Percentiles rank a stretch among this genome's conserved stretches.
These are phyloP conservation scores for Heliconius aoede DNA, from an alignment of 2,888 invertebrate genomes.

Conservation along the genomic window DNA sequence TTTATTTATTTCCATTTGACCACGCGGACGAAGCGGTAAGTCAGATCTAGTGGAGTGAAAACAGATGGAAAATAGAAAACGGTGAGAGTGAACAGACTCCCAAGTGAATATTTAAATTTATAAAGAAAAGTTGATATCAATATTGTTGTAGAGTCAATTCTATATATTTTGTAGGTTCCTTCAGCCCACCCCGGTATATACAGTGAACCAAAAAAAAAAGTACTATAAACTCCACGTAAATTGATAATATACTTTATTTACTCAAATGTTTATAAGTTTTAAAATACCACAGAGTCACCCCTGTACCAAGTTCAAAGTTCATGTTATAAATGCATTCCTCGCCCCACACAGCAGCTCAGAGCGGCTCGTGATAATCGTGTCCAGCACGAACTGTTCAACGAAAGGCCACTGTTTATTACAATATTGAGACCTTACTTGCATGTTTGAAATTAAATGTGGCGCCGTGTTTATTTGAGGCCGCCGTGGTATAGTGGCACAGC, in stretches of 20 bases:
- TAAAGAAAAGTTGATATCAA: too few relatives aligned
- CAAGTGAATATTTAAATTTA: too few relatives aligned
- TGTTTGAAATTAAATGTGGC: background rate
- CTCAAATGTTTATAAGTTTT: background rate
- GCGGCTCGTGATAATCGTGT: constrained; percentile 11
- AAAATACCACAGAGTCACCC: background rate
- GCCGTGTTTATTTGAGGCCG: background rate
- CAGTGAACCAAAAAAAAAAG: too few relatives aligned
- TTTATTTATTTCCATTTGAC: background rate
- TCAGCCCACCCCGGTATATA: too few relatives aligned
- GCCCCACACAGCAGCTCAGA: constrained; percentile 9
- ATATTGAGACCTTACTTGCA: background rate
- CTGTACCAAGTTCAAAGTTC: constrained; percentile 28
- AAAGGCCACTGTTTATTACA: constrained; percentile 7
- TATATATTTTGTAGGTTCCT: too few relatives aligned
- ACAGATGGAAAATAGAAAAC: too few relatives aligned
- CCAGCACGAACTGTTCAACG: constrained; percentile 9
- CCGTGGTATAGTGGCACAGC: background rate
- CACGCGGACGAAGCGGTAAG: background rate
- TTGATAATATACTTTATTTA: background rate
- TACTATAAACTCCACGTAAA: too few relatives aligned
- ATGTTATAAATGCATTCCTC: constrained; percentile 31
- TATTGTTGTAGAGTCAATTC: too few relatives aligned
- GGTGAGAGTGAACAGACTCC: background rate
- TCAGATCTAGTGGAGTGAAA: too few relatives aligned